Evolutionary conservation across 2,888 invertebrate species (phyloP).

Genomic region (Ceraclea dissimilis): DNA sequence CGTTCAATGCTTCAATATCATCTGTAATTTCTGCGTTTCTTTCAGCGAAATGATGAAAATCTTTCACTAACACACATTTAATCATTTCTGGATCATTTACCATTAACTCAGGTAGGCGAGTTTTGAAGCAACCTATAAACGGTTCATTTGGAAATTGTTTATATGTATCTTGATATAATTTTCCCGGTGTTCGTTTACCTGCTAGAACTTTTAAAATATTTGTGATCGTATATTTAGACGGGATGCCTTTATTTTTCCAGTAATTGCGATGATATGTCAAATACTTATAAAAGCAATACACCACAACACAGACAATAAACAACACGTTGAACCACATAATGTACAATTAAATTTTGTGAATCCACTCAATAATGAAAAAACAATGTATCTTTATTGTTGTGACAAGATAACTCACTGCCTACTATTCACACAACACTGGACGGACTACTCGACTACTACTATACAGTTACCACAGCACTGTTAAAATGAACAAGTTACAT

Average conservation of each 20-base stretch:
- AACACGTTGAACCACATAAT: background rate
- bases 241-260: constrained; percentile 33
- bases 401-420: too few species aligned
- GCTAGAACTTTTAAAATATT: constrained; percentile 32
- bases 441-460: too few species aligned
- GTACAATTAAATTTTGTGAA: too few species aligned
- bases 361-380: too few species aligned
- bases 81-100: constrained; percentile 35
- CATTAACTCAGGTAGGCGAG: constrained; percentile 32
- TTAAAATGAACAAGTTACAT: too few species aligned
- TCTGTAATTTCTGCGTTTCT: constrained; percentile 33
- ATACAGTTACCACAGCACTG: too few species aligned
- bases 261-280: constrained; percentile 33
- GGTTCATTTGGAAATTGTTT: constrained; percentile 32
- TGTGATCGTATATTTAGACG: constrained; percentile 29
- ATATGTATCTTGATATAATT: constrained; percentile 31
- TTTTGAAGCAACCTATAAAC: constrained; percentile 34
- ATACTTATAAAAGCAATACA: constrained; percentile 27
- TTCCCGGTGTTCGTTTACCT: constrained; percentile 27
- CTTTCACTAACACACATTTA: constrained; percentile 35
- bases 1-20: constrained; percentile 29
- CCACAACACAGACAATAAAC: background rate
- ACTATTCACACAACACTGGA: too few species aligned
- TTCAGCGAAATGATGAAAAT: constrained; percentile 33
- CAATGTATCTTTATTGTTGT: too few species aligned